These are phyloP conservation scores for Schizaphis graminum DNA, from an alignment of 2,888 invertebrate genomes.

Conservation along the genomic window DNA sequence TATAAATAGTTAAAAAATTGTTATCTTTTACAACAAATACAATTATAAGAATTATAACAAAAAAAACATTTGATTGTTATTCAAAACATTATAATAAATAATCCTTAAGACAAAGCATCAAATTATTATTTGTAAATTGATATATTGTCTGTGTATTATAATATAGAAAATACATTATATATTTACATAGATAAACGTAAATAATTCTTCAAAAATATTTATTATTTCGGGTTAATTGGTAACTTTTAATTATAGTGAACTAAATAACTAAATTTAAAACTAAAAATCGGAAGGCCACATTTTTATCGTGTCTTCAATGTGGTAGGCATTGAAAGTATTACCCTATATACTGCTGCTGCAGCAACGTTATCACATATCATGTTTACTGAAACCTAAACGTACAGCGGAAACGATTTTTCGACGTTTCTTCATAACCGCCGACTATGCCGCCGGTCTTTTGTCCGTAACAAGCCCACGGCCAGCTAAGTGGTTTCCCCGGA, in stretches of 20 bases:
- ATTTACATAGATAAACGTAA: not conserved
- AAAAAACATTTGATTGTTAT: too few species aligned
- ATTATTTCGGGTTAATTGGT: not conserved
- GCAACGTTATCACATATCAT: not conserved
- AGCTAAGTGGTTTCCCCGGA: conserved; percentile 30
- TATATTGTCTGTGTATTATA: not conserved
- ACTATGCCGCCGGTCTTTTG: conserved; percentile 30
- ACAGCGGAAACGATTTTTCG: conserved; percentile 6
- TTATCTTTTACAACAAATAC: too few species aligned
- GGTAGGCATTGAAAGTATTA: not conserved
- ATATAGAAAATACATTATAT: not conserved
- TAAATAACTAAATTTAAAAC: not conserved
- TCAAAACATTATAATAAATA: too few species aligned
- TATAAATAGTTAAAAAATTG: not conserved
- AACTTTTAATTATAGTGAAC: not conserved
- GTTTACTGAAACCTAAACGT: not conserved
- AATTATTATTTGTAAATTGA: not conserved
- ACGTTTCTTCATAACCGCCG: not conserved
- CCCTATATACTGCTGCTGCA: not conserved
- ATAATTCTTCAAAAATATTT: not conserved
- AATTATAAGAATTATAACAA: too few species aligned
- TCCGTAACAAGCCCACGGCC: conserved; percentile 10
- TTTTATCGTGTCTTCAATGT: not conserved
- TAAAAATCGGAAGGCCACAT: not conserved
- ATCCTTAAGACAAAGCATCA: not conserved